Percentiles rank a stretch among this genome's conserved stretches.
Evolutionary conservation across 2,113 vertebrate species (phyloP).

Genomic region (Blennius ocellaris): DNA sequence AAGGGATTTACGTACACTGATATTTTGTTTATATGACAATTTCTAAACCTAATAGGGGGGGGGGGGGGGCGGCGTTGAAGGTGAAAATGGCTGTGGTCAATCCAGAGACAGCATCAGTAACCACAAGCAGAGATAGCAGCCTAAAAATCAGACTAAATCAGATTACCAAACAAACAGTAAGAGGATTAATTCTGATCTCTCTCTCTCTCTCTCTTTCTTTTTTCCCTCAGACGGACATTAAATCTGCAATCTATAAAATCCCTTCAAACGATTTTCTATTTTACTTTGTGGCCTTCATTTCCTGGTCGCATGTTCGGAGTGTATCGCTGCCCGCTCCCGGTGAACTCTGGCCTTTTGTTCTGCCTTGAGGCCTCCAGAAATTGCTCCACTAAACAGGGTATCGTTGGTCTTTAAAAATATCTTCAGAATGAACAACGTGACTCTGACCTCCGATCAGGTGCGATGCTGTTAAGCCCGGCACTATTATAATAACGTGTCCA

Average conservation of each 20-base stretch:
- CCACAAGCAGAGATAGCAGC: conserved; percentile 72
- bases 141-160: conserved; percentile 80
- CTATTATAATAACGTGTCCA: conserved; percentile 49
- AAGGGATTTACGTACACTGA: conserved; percentile 56
- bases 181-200: conserved; percentile 78
- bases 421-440: conserved; percentile 34
- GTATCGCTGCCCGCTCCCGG: conserved; percentile 42
- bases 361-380: conserved; percentile 61
- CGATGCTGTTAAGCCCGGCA: conserved; percentile 45
- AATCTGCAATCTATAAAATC: conserved; percentile 80
- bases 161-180: conserved; percentile 81
- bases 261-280: conserved; percentile 73
- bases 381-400: conserved; percentile 62
- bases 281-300: conserved; percentile 53
- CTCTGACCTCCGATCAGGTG: conserved; percentile 56
- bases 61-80: conserved; percentile 30
- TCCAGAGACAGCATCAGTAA: conserved; percentile 74
- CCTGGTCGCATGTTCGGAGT: conserved; percentile 48
- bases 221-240: conserved; percentile 71
- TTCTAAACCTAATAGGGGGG: conserved; percentile 36
- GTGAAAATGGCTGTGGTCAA: conserved; percentile 65
- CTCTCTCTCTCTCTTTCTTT: conserved; percentile 34
- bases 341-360: conserved; percentile 73
- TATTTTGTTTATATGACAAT: conserved; percentile 58
- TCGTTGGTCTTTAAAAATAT: conserved; percentile 66